These are phyloP conservation scores for Pollachius pollachius DNA, from an alignment of 2,113 vertebrate species.

Conservation along the genomic window DNA sequence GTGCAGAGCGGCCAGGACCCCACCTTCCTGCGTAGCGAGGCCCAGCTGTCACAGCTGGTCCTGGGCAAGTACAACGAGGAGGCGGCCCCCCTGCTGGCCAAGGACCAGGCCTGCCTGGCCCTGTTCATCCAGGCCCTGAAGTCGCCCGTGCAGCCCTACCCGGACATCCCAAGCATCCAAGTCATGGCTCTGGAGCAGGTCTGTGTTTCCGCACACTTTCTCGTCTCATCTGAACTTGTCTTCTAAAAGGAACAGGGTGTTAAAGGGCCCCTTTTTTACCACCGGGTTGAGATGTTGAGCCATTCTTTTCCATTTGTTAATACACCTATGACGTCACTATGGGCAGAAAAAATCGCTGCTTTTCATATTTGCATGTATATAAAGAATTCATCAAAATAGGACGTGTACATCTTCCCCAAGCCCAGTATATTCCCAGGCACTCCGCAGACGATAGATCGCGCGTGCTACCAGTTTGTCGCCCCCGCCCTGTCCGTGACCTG, in stretches of 20 bases:
- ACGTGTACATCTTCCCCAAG: no score
- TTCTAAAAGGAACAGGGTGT: neutral
- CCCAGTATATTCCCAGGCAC: no score
- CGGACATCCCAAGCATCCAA: constrained; percentile 77
- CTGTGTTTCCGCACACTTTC: no score
- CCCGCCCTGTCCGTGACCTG: neutral
- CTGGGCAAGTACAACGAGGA: constrained; percentile 83
- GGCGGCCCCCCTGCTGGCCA: constrained; percentile 80
- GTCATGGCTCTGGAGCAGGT: constrained; percentile 88
- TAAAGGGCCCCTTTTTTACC: neutral
- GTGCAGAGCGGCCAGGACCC: constrained; percentile 73
- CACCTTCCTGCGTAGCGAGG: constrained; percentile 77
- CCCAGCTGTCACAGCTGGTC: constrained; percentile 74
- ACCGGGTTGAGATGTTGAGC: neutral
- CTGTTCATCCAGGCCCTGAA: constrained; percentile 81
- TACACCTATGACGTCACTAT: no score
- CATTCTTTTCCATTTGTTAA: neutral
- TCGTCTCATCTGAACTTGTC: no score
- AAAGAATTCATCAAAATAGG: no score
- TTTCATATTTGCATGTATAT: no score
- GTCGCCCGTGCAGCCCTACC: constrained; percentile 62
- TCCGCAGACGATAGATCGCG: no score
- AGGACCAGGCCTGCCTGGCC: constrained; percentile 78
- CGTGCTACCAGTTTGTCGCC: no score
- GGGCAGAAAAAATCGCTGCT: no score